A percentile compares a stretch with the other conserved stretches of the same genome.
phyloP scores from a whole-genome alignment of 2,113 vertebrate genomes.

The Apaloderma vittatum region DNA sequence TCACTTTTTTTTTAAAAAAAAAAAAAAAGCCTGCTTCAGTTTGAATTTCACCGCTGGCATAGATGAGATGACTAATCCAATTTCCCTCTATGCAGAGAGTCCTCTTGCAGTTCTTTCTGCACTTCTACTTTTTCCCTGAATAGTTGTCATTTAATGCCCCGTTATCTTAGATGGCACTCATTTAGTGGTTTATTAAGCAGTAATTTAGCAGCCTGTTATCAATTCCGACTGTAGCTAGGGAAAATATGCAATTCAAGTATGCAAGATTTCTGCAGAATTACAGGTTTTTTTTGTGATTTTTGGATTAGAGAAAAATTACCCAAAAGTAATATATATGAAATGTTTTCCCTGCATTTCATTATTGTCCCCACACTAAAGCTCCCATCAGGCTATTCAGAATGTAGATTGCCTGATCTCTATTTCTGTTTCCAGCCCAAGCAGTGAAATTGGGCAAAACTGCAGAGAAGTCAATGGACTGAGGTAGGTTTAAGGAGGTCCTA shows the following conservation, averaged over 20 bases:
- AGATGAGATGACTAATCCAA: constrained; percentile 38
- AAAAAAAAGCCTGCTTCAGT: background rate
- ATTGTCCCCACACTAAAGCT: background rate
- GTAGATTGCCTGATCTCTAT: background rate
- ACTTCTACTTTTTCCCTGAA: constrained; percentile 37
- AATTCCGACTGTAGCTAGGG: background rate
- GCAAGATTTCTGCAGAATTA: constrained; percentile 13
- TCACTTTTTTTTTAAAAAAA: background rate
- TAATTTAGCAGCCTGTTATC: constrained; percentile 63
- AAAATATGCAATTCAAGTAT: background rate
- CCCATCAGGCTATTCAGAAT: background rate
- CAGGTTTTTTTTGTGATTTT: constrained; percentile 27
- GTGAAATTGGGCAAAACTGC: background rate
- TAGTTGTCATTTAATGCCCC: constrained; percentile 38
- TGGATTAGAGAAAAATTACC: constrained; percentile 32
- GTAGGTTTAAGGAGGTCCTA: background rate
- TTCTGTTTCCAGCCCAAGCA: background rate
- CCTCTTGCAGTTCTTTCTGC: constrained; percentile 6
- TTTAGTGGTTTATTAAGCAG: constrained; percentile 69
- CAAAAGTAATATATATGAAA: background rate
- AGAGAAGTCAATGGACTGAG: background rate
- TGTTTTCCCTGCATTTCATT: constrained; percentile 42
- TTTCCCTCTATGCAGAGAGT: constrained; percentile 10
- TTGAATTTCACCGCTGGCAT: background rate
- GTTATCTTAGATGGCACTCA: constrained; percentile 56